These are phyloP conservation scores for Clarias platycephalus DNA, from an alignment of 2,797 vertebrate species.

Conservation along the genomic window DNA sequence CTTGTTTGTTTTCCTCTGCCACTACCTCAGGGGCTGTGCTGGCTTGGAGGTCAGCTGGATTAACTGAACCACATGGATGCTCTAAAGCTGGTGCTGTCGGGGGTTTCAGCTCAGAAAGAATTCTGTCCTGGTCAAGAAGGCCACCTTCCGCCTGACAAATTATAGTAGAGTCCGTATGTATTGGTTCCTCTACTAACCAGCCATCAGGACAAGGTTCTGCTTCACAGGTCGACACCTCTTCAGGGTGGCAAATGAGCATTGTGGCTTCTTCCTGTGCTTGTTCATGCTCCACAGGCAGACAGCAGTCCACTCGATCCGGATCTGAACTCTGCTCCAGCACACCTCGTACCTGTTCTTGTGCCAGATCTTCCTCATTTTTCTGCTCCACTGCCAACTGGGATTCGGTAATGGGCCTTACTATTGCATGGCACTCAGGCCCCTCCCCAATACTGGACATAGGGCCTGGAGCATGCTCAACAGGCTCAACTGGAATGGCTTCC, in stretches of 20 bases:
- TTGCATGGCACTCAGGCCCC: conserved; percentile 68
- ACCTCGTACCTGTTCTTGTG: conserved; percentile 49
- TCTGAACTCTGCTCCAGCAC: conserved; percentile 61
- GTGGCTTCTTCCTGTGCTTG: conserved; percentile 44
- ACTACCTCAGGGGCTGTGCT: conserved; percentile 50
- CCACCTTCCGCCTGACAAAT: conserved; percentile 68
- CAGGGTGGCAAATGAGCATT: conserved; percentile 64
- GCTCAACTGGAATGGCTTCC: conserved; percentile 83
- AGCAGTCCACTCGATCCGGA: conserved; percentile 61
- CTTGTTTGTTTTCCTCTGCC: conserved; percentile 38
- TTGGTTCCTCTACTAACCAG: conserved; percentile 61
- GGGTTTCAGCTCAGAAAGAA: conserved; percentile 48
- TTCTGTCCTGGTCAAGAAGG: conserved; percentile 48
- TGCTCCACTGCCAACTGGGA: conserved; percentile 63
- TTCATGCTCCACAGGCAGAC: conserved; percentile 61
- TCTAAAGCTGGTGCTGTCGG: conserved; percentile 61
- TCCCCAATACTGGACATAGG: conserved; percentile 76
- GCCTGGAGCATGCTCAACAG: conserved; percentile 80
- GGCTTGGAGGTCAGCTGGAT: conserved; percentile 57
- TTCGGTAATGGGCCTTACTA: conserved; percentile 67
- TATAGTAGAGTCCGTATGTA: conserved; percentile 65
- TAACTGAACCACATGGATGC: conserved; percentile 51
- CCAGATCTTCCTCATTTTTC: conserved; percentile 55
- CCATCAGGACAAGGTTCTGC: conserved; percentile 63
- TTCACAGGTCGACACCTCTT: conserved; percentile 65